Evolutionary conservation across 1,140 invertebrate genomes (phyloP), one percentile per base, ranked within the genome.

Genomic region (Zaprionus vittiger): DNA sequence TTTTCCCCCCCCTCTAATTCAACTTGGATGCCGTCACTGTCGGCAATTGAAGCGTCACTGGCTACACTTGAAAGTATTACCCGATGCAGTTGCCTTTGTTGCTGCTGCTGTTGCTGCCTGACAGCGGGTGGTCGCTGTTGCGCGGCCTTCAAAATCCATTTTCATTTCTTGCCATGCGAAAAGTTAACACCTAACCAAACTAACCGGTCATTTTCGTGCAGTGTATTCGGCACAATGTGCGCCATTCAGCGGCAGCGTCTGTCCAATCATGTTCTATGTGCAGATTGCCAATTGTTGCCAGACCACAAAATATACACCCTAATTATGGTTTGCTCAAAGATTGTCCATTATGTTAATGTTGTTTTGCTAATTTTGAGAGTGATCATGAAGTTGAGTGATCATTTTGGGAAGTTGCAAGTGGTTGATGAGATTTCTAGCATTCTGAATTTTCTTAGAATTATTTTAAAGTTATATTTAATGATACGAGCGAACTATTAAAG

Each of bases 161-260:
- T 89, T 78, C 72, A 81, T 89, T 83, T 87, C 81, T 83, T 44
- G 56, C 70, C 70, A 47, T 62, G 77, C 54, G 38, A 64, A 59
- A 87, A 87, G 79, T 81, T 87, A 89, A 59, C 84, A 83, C 75
- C 41, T 15, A 44, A 44, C 47, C 63, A 20, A 28, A 52, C 47
- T 44, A 28, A 60, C 38, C 20, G 52, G 28, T 69, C 28, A 41
- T 62, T 59, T 70, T 79, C 22, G 60, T 55, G 31, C 77, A 80
- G 84, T 78, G 73, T 67, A 75, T 11, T 17, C 5, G 44, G 31
- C 26, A 60, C 20, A 55, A 37, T 62, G 66, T 38, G 20, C 12
- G 20, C 9, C 12, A 5, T 41, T 31, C 28, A 31, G 28, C 28
- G 7, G 2, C 28, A 31, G 28, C 44, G 57, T 41, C 37, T 20